Evolutionary conservation across 2,113 vertebrate species (phyloP).

Genomic region (Empidonax traillii): DNA sequence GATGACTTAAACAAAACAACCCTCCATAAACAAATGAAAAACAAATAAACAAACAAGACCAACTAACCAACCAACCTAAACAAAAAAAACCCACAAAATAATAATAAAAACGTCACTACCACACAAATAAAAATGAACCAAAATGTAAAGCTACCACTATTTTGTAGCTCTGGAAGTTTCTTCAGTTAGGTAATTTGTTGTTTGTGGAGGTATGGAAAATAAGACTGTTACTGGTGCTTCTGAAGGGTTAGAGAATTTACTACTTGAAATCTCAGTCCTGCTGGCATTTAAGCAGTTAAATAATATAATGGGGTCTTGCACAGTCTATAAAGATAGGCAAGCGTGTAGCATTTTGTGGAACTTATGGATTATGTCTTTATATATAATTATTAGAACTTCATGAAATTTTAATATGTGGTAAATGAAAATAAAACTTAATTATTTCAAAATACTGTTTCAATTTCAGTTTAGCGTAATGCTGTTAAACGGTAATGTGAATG

Average conservation of each 20-base stretch:
- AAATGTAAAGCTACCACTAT: background rate
- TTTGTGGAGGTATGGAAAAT: background rate
- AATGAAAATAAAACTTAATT: slow-evolving; percentile 54
- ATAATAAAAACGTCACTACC: background rate
- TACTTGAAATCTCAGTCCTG: background rate
- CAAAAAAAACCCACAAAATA: background rate
- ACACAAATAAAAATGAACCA: background rate
- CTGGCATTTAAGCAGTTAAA: background rate
- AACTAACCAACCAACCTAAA: background rate
- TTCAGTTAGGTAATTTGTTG: background rate
- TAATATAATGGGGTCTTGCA: background rate
- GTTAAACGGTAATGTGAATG: slow-evolving; percentile 11
- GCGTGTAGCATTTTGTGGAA: background rate
- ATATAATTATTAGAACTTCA: slow-evolving; percentile 1
- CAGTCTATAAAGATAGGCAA: background rate
- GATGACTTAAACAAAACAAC: background rate
- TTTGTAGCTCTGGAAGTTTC: background rate
- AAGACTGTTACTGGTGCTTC: background rate
- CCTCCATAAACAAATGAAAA: background rate
- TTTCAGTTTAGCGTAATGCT: background rate
- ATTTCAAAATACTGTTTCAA: slow-evolving; percentile 39
- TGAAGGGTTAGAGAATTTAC: background rate
- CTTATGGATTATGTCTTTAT: background rate
- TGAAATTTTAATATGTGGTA: slow-evolving; percentile 28
- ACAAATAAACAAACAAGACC: background rate